Evolutionary conservation across 2,113 vertebrate species (phyloP).

Genomic region (Pica pica): DNA sequence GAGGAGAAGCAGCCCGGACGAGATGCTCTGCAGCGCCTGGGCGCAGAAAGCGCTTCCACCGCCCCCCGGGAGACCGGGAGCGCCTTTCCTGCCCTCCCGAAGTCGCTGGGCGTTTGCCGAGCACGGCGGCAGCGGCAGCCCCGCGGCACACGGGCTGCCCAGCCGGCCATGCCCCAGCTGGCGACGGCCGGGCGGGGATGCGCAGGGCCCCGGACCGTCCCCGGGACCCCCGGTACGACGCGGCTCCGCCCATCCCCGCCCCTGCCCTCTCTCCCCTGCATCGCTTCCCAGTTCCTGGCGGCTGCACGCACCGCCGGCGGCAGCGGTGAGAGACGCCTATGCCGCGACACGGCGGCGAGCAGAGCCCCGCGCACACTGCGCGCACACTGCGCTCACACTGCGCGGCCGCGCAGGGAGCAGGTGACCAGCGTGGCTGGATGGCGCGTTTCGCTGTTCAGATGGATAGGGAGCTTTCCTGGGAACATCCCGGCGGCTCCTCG

Average conservation of each 20-base stretch:
- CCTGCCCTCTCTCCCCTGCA: neutral
- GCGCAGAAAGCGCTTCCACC: neutral
- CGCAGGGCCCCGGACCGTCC: neutral
- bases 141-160: too few species aligned
- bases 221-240: neutral
- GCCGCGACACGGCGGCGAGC: neutral
- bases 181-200: neutral
- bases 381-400: neutral
- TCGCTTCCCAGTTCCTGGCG: neutral
- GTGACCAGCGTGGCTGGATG: neutral
- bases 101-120: neutral
- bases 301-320: neutral
- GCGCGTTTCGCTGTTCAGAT: rapidly evolving
- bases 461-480: neutral
- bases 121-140: neutral
- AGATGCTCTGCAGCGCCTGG: neutral
- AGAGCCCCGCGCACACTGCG: neutral
- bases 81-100: neutral
- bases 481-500: neutral
- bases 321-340: neutral
- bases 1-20: too few species aligned
- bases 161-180: neutral
- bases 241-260: neutral
- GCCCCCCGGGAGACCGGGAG: neutral
- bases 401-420: neutral